These are phyloP conservation scores for Arbacia lixula DNA, from an alignment of 53 echinoderm and acorn worm genomes.

Conservation along the genomic window DNA sequence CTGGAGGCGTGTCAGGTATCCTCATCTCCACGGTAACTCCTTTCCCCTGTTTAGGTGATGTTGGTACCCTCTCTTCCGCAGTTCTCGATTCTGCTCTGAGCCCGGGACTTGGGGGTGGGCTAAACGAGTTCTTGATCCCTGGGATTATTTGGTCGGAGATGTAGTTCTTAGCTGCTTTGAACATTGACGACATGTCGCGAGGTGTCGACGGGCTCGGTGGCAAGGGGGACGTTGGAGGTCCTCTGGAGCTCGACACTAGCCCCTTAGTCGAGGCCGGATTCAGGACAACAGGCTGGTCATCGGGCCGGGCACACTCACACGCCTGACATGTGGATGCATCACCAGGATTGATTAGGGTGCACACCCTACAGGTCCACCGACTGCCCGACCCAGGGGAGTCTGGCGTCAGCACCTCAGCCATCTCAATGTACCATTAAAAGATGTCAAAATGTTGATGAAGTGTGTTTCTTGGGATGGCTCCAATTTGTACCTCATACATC, in stretches of 20 bases:
- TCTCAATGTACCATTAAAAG: no score
- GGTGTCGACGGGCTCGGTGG: not conserved
- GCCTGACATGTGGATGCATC: constrained; percentile 58
- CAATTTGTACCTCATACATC: no score
- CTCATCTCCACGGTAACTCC: constrained; percentile 10
- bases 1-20: not conserved
- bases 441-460: no score
- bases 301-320: constrained; percentile 54
- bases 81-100: not conserved
- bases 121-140: constrained; percentile 56
- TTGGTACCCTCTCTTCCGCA: not conserved
- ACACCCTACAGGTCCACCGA: constrained; percentile 75
- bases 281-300: constrained; percentile 24
- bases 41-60: not conserved
- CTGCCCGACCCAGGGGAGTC: constrained; percentile 20
- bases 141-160: constrained; percentile 62
- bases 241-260: not conserved
- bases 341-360: constrained; percentile 81
- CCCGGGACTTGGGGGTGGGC: constrained; percentile 50
- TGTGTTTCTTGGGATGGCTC: no score
- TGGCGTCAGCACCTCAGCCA: not conserved
- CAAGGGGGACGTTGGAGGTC: not conserved
- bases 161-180: constrained; percentile 46
- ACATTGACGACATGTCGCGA: constrained; percentile 18
- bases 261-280: not conserved